These are phyloP conservation scores for Bimastos eiseni DNA, from an alignment of 2,888 invertebrate genomes.

Conservation along the genomic window DNA sequence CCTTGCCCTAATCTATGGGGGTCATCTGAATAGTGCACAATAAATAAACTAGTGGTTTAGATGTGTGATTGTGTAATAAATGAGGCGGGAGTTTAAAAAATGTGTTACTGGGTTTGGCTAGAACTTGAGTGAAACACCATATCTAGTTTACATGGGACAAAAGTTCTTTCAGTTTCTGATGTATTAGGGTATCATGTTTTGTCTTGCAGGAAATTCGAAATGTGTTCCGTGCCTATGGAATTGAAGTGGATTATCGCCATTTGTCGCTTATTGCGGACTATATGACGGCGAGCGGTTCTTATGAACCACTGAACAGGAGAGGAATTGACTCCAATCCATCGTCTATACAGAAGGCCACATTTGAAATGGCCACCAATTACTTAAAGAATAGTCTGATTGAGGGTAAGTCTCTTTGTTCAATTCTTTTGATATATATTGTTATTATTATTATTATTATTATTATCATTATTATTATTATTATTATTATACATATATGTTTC, in stretches of 20 bases:
- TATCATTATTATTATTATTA: too few relatives aligned
- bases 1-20: too few relatives aligned
- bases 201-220: constrained; percentile 79
- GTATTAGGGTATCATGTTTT: not conserved
- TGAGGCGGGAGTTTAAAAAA: too few relatives aligned
- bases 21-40: too few relatives aligned
- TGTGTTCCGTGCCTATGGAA: constrained; percentile 96
- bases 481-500: too few relatives aligned
- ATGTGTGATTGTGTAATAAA: too few relatives aligned
- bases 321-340: constrained; percentile 90
- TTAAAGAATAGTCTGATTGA: constrained; percentile 76
- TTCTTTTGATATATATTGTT: not conserved
- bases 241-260: constrained; percentile 90
- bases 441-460: not conserved
- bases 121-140: not conserved
- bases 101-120: not conserved
- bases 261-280: constrained; percentile 91
- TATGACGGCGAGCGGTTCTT: constrained; percentile 92
- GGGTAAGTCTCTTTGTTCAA: constrained; percentile 61
- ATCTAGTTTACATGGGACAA: too few relatives aligned
- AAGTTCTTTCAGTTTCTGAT: not conserved
- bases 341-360: constrained; percentile 95
- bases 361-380: constrained; percentile 88
- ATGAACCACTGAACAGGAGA: constrained; percentile 84
- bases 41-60: too few relatives aligned